Conservation (phyloP, 2,888 invertebrate species). For the Microplitis manilae region DNA sequence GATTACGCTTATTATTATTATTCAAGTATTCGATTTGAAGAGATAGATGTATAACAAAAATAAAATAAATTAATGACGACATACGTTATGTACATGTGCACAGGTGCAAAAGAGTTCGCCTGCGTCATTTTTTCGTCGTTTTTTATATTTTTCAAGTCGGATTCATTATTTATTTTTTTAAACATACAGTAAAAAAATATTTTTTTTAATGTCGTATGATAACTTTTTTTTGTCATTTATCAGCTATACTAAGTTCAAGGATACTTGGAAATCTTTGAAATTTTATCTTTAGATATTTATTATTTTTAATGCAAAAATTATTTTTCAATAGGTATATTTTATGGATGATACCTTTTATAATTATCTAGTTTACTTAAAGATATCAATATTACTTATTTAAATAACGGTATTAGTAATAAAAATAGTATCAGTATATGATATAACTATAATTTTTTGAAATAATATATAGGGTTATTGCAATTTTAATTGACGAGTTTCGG, state of each 20-base stretch:
- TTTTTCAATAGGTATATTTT: not conserved
- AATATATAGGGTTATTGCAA: not conserved
- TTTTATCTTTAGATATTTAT: not conserved
- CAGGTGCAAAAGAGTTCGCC: slow-evolving; percentile 38
- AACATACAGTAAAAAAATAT: not conserved
- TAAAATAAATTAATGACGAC: slow-evolving; percentile 14
- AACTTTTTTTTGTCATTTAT: not conserved
- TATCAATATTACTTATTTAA: not conserved
- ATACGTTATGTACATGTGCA: slow-evolving; percentile 26
- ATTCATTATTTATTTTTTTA: slow-evolving; percentile 1
- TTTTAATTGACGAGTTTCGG: not conserved
- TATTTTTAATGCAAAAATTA: not conserved
- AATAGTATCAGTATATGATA: too few relatives aligned
- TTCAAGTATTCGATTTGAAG: not conserved
- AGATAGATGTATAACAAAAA: not conserved
- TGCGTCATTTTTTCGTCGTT: slow-evolving; percentile 36
- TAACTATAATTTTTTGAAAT: not conserved
- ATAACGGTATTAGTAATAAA: not conserved
- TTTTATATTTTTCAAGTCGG: not conserved
- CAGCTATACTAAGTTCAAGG: not conserved
- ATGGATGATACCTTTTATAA: not conserved
- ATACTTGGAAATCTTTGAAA: not conserved
- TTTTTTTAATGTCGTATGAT: not conserved
- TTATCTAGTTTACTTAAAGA: not conserved
- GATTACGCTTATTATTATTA: slow-evolving; percentile 7